Evolutionary conservation across 1,140 invertebrate species (phyloP), one percentile per base, ranked within the genome.

Genomic region (Heliothis virescens): DNA sequence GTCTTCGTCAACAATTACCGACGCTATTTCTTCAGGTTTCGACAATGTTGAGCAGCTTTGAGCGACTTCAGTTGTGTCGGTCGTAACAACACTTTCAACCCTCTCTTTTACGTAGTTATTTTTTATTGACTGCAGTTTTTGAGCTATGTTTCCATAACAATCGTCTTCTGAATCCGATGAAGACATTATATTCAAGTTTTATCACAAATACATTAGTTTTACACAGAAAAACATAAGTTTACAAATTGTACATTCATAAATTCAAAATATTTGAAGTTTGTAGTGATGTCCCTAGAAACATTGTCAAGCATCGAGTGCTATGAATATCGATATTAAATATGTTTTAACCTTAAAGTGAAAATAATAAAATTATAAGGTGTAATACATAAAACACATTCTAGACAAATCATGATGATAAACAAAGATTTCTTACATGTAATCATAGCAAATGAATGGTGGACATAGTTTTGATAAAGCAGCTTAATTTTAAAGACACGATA

Each of bases 151-250:
- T 0, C 87, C 84, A 67, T 90, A 93, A 50, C 85, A 89, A 73
- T 91, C 90, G 21, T 90, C 90, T 55, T 93, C 92, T 0, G 91
- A 91, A 76, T 91, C 92, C 0, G 91, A 93, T 4, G 90, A 91
- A 65, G 81, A 80, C 83, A 86, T 86, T 55, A 67, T 69, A 47
- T 4, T 3, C 48, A 48, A 11, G 41, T 48, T 67, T 65, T 47
- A 47, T 65, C 41, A 47, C 41, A 12, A 48, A 67, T 48, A 67
- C 62, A 65, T 65, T 47, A 67, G n/a, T 48, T 21, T 67, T 16
- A 47, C 15, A 65, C 29, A 11, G 1, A 67, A 48, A 48, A 41
- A 41, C 9, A 41, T 41, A 41, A 41, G 34, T 41, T 41, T 41
- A 41, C 34, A 7, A 41, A 41, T 41, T 7, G 34, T 5, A 67